Conservation (phyloP, 2,113 vertebrate genomes). For the Boleophthalmus pectinirostris region DNA sequence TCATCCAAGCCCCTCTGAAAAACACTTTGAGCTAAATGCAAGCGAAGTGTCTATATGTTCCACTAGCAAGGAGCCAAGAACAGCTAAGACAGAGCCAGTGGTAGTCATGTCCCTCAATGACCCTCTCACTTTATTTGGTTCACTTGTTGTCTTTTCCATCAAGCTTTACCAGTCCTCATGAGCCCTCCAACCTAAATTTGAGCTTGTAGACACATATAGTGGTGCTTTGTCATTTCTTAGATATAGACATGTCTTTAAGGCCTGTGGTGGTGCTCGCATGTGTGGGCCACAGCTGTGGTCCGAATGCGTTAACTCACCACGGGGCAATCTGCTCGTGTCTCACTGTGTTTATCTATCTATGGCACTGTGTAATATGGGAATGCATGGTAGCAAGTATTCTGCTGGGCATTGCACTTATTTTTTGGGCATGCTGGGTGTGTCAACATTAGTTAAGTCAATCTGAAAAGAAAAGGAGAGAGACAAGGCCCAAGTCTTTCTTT, state of each 20-base stretch:
- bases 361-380: conserved; percentile 33
- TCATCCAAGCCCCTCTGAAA: conserved; percentile 49
- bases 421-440: conserved; percentile 68
- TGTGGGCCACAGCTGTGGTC: conserved; percentile 65
- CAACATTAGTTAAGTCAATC: conserved; percentile 52
- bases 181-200: conserved; percentile 30
- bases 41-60: conserved; percentile 27
- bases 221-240: conserved; percentile 57
- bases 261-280: conserved; percentile 34
- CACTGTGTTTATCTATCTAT: conserved; percentile 53
- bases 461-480: conserved; percentile 6
- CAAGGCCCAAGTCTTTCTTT: conserved; percentile 26
- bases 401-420: conserved; percentile 51
- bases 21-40: conserved; percentile 38
- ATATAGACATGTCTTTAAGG: conserved; percentile 55
- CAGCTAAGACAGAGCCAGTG: conserved; percentile 45
- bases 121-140: conserved; percentile 37
- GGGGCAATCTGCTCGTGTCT: conserved; percentile 44
- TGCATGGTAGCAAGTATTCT: conserved; percentile 20
- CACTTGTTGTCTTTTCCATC: conserved; percentile 23
- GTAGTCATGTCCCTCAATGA: conserved; percentile 42
- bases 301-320: conserved; percentile 40
- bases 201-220: conserved; percentile 46
- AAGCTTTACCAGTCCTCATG: conserved; percentile 23
- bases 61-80: conserved; percentile 27